These are phyloP conservation scores for Drosophila nasuta DNA, from an alignment of 1,140 invertebrate species.

Conservation along the genomic window DNA sequence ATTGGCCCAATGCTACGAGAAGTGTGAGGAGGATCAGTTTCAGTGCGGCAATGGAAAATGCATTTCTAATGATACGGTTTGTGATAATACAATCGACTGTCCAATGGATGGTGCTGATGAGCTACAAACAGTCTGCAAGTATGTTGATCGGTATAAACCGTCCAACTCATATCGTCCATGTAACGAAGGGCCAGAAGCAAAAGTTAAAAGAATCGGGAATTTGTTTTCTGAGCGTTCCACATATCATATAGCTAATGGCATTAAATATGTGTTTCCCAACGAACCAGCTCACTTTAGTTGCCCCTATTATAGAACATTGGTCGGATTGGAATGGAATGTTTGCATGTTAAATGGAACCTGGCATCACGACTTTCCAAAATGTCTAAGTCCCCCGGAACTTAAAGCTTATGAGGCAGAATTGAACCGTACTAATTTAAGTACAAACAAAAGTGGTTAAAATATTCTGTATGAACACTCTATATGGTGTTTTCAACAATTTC, in stretches of 20 bases:
- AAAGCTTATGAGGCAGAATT: no score
- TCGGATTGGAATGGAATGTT: constrained; percentile 24
- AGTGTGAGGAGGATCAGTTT: not conserved
- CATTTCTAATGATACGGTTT: not conserved
- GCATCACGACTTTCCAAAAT: constrained; percentile 2
- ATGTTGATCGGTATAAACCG: not conserved
- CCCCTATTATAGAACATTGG: rapidly evolving
- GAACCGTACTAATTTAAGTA: no score
- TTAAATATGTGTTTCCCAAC: constrained; percentile 21
- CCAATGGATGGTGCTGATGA: constrained; percentile 42
- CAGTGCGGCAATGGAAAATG: constrained; percentile 40
- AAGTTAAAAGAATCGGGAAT: not conserved
- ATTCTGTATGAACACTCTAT: no score
- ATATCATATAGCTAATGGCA: not conserved
- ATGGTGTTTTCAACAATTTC: no score
- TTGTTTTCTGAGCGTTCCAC: not conserved
- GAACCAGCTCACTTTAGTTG: constrained; percentile 11
- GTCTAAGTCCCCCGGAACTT: not conserved
- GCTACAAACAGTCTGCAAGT: constrained; percentile 2
- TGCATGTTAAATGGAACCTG: constrained; percentile 15
- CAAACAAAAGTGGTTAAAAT: no score
- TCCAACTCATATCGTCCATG: constrained; percentile 1
- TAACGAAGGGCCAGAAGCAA: not conserved
- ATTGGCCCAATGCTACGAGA: not conserved
- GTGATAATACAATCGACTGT: constrained; percentile 20